A percentile compares a stretch with the other conserved stretches of the same genome.
Conservation (phyloP, 2,888 invertebrate genomes). For the Lasioglossum lativentre region DNA sequence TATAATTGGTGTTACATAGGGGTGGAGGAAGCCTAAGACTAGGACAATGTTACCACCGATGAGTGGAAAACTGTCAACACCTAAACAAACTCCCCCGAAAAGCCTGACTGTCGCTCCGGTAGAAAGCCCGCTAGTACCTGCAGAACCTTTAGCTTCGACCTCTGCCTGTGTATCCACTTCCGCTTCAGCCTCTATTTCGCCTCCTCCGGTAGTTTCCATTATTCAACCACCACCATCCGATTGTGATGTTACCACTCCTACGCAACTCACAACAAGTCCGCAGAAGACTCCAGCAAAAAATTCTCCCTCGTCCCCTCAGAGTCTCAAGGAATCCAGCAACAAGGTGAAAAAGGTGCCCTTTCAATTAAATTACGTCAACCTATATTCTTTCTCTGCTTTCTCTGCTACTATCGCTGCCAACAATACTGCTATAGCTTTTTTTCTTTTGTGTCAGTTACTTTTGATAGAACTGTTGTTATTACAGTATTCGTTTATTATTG, state of each 20-base stretch:
- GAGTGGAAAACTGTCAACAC: conserved; percentile 85
- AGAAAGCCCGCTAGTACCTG: conserved; percentile 79
- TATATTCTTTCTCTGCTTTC: conserved; percentile 26
- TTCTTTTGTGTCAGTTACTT: not conserved
- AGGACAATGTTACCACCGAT: conserved; percentile 90
- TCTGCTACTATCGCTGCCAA: conserved; percentile 14
- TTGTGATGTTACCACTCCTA: conserved; percentile 79
- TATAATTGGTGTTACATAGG: conserved; percentile 85
- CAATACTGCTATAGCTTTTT: not conserved
- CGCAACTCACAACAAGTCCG: conserved; percentile 81
- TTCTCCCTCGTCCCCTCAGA: conserved; percentile 83
- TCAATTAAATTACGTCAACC: conserved; percentile 52
- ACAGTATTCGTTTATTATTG: not conserved
- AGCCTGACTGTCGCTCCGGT: conserved; percentile 82
- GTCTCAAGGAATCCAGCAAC: conserved; percentile 84
- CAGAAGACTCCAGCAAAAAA: conserved; percentile 84
- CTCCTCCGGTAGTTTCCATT: conserved; percentile 79
- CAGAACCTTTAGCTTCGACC: conserved; percentile 81
- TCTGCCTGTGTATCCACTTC: conserved; percentile 58
- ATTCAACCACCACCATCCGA: conserved; percentile 80
- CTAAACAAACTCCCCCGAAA: conserved; percentile 85
- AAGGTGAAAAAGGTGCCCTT: conserved; percentile 84
- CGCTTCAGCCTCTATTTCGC: conserved; percentile 76
- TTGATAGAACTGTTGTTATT: not conserved
- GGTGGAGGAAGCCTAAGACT: conserved; percentile 92